Evolutionary conservation across 2,888 invertebrate genomes (phyloP).

Genomic region (Phengaris alcon): DNA sequence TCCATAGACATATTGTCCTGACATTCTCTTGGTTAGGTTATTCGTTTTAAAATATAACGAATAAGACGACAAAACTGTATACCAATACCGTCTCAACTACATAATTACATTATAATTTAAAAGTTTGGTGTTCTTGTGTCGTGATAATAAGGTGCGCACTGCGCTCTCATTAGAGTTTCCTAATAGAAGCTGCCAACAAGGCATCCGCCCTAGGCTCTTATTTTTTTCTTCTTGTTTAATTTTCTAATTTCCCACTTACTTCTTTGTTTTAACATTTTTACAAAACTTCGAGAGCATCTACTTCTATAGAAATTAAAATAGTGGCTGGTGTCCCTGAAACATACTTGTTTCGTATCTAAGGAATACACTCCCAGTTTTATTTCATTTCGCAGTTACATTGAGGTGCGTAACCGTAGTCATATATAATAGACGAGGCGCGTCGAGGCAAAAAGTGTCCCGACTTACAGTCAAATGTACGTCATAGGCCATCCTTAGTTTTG

Average conservation of each 20-base stretch:
- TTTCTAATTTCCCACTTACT: not conserved
- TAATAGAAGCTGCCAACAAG: constrained; percentile 51
- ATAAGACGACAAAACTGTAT: no score
- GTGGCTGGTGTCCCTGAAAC: not conserved
- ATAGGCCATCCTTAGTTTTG: no score
- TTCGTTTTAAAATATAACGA: no score
- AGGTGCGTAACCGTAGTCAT: no score
- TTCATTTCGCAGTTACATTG: no score
- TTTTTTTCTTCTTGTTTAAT: constrained; percentile 1
- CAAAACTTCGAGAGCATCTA: constrained; percentile 6
- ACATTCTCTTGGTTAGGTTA: no score
- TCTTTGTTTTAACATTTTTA: constrained; percentile 7
- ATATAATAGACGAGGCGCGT: no score
- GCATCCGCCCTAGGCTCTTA: constrained; percentile 38
- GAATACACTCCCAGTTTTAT: no score
- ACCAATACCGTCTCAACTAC: constrained; percentile 25
- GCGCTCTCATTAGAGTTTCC: constrained; percentile 47
- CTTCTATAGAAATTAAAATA: not conserved
- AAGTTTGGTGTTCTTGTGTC: not conserved
- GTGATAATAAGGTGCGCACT: constrained; percentile 47
- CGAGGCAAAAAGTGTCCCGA: no score
- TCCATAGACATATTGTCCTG: no score
- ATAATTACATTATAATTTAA: constrained; percentile 52
- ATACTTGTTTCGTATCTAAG: not conserved
- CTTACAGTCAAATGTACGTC: no score